Evolutionary conservation across 2,888 invertebrate species (phyloP), one percentile per base, ranked within the genome.

Genomic region (Melanostoma scalare): DNA sequence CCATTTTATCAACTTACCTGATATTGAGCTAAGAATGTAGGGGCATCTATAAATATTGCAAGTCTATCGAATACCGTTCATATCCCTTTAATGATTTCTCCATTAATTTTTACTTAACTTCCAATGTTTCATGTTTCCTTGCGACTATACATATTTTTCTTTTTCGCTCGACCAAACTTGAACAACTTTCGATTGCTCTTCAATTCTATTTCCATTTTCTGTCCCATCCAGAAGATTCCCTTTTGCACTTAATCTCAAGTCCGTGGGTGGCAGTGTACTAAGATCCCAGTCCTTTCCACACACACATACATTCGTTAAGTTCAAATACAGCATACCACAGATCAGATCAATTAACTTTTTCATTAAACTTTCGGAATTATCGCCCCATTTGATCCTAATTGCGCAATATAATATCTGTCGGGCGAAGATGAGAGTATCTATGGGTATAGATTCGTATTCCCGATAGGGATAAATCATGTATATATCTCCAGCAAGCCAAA

Each of bases 301-400:
- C 30, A 60, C 36, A 77, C 63, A 10, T 44, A 46, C 42, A 71
- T 9, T 50, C 53, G 36, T 40, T 38, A n/a, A 46, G 56, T 46
- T 55, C 53, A 30, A 52, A 30, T 74, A 55, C 30, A 46, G 10
- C 38, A 69, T 46, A 69, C 71, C 79, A 65, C 69, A 79, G 79
- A 78, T 75, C 73, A 79, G 84, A 84, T 84, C 79, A 79, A 84
- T 84, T 84, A 84, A 84, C 74, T 84, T 84, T 84, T 84, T 84
- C 79, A 79, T 84, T 84, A 84, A 84, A 84, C 84, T 84, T 85
- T 85, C 42, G 85, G 75, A 85, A 85, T 85, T 85, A 80, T 80
- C 85, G 78, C 79, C 79, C 75, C 79, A 85, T 85, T 85, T 85
- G 79, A 85, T 85, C 85, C 85, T 85, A 85, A 85, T 85, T 85